Evolutionary conservation across 2,113 vertebrate genomes (phyloP), one percentile per base, ranked within the genome.

Genomic region (Prionailurus viverrinus): DNA sequence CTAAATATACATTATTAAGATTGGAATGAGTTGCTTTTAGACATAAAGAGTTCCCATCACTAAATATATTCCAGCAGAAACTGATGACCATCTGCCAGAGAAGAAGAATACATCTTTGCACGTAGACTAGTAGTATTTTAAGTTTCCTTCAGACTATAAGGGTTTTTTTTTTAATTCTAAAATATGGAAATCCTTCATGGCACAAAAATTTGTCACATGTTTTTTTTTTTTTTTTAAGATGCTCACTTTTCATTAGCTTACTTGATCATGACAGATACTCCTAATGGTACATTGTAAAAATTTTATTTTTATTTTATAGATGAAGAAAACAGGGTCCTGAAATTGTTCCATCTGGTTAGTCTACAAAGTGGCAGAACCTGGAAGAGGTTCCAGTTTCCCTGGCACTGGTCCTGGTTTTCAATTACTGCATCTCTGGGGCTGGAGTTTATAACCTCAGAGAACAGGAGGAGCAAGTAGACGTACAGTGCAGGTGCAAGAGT

Each of bases 221-320:
- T 8, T 68, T 84, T 96, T 65, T 25, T 51, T 51, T 3, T 51
- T 69, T 91, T 97, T 66, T 27, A 69, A 92, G 48, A 96, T 78
- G 45, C 13, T 93, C 68, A 55, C 31, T 85, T 27, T 73, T 65
- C 11, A 69, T 97, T 88, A 58, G 33, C 36, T 80, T 53, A 53
- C 11, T 48, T 65, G 33, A 91, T 41, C 51, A 89, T 89, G 79
- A 84, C 13, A 63, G 45, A 45, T 45, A 78, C 36, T 85, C 2
- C 82, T 87, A 73, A 51, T 2, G 92, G 19, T n/a, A 74, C 41
- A 1, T 53, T 74, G 25, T 89, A 83, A 36, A 80, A 66, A n/a
- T 66, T 93, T 79, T 51, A 83, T 84, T 93, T 93, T 65, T 90
- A 58, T 48, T 87, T 92, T 88, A 95, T 81, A 55, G 63, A 29